These are phyloP conservation scores for Masticophis lateralis DNA, from an alignment of 2,797 vertebrate genomes.

Conservation along the genomic window DNA sequence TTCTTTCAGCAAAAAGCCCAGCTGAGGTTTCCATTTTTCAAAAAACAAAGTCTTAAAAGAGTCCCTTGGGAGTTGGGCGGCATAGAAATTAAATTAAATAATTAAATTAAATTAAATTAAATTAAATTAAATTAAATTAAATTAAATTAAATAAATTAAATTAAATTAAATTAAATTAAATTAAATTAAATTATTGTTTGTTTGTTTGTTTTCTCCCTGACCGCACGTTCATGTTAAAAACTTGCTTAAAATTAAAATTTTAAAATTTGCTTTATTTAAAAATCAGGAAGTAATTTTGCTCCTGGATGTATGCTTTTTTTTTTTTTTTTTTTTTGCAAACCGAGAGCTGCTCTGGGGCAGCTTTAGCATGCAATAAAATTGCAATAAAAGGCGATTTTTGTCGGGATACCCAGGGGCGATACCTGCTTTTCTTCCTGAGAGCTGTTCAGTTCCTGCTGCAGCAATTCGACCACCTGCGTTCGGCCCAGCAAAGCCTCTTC, in stretches of 20 bases:
- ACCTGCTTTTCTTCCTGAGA: slow-evolving; percentile 91
- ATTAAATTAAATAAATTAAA: too few relatives aligned
- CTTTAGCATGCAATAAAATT: background rate
- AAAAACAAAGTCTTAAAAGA: background rate
- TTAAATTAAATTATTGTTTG: background rate
- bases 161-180: too few relatives aligned
- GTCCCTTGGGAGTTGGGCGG: too few relatives aligned
- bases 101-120: too few relatives aligned
- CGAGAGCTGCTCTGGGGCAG: too few relatives aligned
- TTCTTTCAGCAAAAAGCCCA: background rate
- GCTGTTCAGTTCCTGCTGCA: slow-evolving; percentile 84
- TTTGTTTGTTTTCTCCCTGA: background rate
- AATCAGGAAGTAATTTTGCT: background rate
- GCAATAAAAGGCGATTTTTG: background rate
- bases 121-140: too few relatives aligned
- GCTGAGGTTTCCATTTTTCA: background rate
- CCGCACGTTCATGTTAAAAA: background rate
- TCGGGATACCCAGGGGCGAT: background rate
- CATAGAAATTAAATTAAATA: too few relatives aligned
- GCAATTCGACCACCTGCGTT: slow-evolving; percentile 83
- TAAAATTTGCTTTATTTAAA: too few relatives aligned
- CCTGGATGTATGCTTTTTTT: fast-evolving
- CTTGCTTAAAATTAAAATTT: too few relatives aligned
- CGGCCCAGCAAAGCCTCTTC: slow-evolving; percentile 80
- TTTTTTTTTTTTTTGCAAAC: too few relatives aligned